A percentile compares a stretch with the other conserved stretches of the same genome.
These are phyloP conservation scores for Autographa pulchrina DNA, from an alignment of 2,888 invertebrate genomes.

Conservation along the genomic window DNA sequence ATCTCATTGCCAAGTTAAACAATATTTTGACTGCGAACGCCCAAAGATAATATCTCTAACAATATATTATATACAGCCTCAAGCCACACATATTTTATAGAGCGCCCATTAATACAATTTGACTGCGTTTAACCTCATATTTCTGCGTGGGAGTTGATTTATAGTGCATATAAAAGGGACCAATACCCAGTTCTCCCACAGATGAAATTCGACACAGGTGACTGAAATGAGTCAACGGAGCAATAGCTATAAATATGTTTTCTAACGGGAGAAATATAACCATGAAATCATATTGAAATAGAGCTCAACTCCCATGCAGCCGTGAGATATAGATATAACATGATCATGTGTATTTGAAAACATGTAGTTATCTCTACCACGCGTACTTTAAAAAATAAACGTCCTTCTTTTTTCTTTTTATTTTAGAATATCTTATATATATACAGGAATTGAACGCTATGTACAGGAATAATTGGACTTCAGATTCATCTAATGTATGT, in stretches of 20 bases:
- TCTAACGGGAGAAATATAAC: slow-evolving; percentile 1
- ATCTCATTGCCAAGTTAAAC: slow-evolving; percentile 66
- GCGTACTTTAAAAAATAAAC: not conserved
- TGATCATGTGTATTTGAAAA: not conserved
- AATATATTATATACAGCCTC: slow-evolving; percentile 52
- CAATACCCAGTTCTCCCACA: slow-evolving; percentile 39
- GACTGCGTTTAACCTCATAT: slow-evolving; percentile 56
- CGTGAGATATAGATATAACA: not conserved
- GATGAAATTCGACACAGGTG: slow-evolving; percentile 1
- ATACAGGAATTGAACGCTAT: too few species aligned
- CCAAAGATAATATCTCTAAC: slow-evolving; percentile 52
- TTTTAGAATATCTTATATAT: too few species aligned
- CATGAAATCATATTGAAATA: slow-evolving; percentile 1
- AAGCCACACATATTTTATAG: slow-evolving; percentile 39
- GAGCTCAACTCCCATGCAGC: not conserved
- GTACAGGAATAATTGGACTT: too few species aligned
- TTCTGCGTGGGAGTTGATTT: slow-evolving; percentile 57
- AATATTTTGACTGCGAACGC: slow-evolving; percentile 57
- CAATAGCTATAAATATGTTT: not conserved
- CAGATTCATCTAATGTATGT: too few species aligned
- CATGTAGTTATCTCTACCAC: not conserved
- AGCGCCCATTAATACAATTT: slow-evolving; percentile 47
- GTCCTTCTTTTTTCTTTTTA: too few species aligned
- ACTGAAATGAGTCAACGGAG: not conserved
- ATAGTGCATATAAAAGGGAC: slow-evolving; percentile 51